Percentiles rank a stretch among this genome's conserved stretches.
Conservation (phyloP, 2,888 invertebrate genomes). For the Zhengitettix transpicula region DNA sequence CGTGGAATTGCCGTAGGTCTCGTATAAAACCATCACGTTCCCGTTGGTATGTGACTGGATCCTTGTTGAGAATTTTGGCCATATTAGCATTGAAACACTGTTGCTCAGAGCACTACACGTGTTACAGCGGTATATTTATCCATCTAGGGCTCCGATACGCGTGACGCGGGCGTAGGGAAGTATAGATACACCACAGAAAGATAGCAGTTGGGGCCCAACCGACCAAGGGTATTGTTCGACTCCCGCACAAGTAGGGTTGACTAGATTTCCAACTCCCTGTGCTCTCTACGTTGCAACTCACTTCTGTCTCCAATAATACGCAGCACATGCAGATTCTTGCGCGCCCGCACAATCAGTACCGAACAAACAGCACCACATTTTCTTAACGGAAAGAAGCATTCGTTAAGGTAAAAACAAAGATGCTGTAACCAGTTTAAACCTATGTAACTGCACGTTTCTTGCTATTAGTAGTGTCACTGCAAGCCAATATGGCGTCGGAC, state of each 20-base stretch:
- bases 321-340: slow-evolving; percentile 17
- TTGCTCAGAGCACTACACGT: slow-evolving; percentile 24
- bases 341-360: neutral
- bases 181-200: slow-evolving; percentile 19
- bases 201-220: slow-evolving; percentile 21
- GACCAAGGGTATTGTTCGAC: slow-evolving; percentile 24
- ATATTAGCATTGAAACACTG: slow-evolving; percentile 25
- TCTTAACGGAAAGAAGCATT: too few species aligned
- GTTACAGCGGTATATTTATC: slow-evolving; percentile 24
- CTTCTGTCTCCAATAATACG: slow-evolving; percentile 28
- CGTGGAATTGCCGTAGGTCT: slow-evolving; percentile 81
- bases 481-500: slow-evolving; percentile 12
- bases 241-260: slow-evolving; percentile 26
- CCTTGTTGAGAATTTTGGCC: slow-evolving; percentile 48
- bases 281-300: slow-evolving; percentile 28
- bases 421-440: neutral
- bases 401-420: too few species aligned
- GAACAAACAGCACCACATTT: too few species aligned
- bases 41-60: slow-evolving; percentile 55
- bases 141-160: slow-evolving; percentile 21
- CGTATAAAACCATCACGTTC: slow-evolving; percentile 66
- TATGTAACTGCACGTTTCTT: slow-evolving; percentile 6
- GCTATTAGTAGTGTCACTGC: slow-evolving; percentile 10
- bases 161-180: slow-evolving; percentile 15
- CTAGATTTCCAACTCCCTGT: slow-evolving; percentile 31